Evolutionary conservation across 2,888 invertebrate species (phyloP), one percentile per base, ranked within the genome.

Genomic region (Nebria salina): DNA sequence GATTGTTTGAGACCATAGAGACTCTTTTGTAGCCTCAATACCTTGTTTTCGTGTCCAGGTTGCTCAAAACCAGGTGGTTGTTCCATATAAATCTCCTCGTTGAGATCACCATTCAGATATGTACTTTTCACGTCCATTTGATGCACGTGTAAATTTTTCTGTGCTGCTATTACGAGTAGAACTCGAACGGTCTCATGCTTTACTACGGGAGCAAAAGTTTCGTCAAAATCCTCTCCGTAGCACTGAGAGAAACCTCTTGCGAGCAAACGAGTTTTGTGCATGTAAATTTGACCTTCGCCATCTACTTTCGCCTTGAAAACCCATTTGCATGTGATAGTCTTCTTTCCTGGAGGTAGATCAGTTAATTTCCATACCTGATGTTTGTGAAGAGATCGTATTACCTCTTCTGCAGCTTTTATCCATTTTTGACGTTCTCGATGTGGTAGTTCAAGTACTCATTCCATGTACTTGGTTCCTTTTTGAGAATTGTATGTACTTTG

Each of bases 201-300:
- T 7, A 83, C 83, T 64, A 85, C 84, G 13, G 85, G 85, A 13
- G 84, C 82, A 82, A 83, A 85, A 9, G 85, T 84, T 75, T 86
- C 84, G 26, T 81, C 70, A 81, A 84, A 86, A 82, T 86, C 85
- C 34, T 83, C 72, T 42, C 83, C 83, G 80, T 68, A 74, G 70
- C 83, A 82, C 80, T 85, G 85, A n/a, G 81, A 83, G 83, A 82
- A 85, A 20, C 85, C 85, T 81, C 83, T 83, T 54, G 84, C 85
- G 7, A 85, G 85, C 7, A 86, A 82, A 13, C 86, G 76, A n/a
- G 77, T 70, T 43, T 77, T 77, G 43, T 68, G 25, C 25, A 15
- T 25, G 68, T 25, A 42, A 82, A 85, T 75, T 25, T 73, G 65
- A 26, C 83, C 84, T 82, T 83, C 77, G 25, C 70, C 68, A 72